Evolutionary conservation across 2,797 vertebrate species (phyloP).

Genomic region (Enteromius unitaeniatus): DNA sequence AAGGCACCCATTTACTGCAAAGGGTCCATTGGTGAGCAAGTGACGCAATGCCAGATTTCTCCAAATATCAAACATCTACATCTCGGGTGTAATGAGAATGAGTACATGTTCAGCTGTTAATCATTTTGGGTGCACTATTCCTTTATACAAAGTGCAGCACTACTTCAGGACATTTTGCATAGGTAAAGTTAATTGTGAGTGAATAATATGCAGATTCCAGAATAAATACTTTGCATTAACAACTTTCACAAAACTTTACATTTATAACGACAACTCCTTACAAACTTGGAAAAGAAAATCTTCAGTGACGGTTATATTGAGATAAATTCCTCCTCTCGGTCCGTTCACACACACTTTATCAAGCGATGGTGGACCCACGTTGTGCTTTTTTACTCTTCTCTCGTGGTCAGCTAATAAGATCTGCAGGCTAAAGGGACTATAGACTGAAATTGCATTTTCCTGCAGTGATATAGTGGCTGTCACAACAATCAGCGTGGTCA

Average conservation of each 20-base stretch:
- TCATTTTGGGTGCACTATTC: background rate
- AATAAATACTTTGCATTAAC: background rate
- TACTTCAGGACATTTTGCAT: background rate
- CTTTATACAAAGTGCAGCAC: background rate
- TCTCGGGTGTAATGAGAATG: background rate
- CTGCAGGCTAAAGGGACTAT: slow-evolving; percentile 62
- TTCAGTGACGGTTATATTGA: background rate
- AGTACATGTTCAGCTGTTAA: background rate
- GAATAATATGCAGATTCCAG: background rate
- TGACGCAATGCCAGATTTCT: background rate
- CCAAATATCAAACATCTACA: background rate
- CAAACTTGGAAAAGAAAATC: background rate
- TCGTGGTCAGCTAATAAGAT: slow-evolving; percentile 63
- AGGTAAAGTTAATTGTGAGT: background rate
- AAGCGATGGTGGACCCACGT: slow-evolving; percentile 34
- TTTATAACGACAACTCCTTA: background rate
- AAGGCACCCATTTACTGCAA: background rate
- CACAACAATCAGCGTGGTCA: slow-evolving; percentile 67
- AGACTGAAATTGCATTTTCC: slow-evolving; percentile 67
- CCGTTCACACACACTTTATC: background rate
- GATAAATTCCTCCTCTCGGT: background rate
- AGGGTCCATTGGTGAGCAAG: background rate
- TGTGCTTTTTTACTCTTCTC: slow-evolving; percentile 43
- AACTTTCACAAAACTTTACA: background rate
- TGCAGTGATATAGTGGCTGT: slow-evolving; percentile 68